Percentiles rank a stretch among this genome's conserved stretches.
phyloP scores from a whole-genome alignment of 1,140 invertebrate genomes.

The Sminthurides bifidus region DNA sequence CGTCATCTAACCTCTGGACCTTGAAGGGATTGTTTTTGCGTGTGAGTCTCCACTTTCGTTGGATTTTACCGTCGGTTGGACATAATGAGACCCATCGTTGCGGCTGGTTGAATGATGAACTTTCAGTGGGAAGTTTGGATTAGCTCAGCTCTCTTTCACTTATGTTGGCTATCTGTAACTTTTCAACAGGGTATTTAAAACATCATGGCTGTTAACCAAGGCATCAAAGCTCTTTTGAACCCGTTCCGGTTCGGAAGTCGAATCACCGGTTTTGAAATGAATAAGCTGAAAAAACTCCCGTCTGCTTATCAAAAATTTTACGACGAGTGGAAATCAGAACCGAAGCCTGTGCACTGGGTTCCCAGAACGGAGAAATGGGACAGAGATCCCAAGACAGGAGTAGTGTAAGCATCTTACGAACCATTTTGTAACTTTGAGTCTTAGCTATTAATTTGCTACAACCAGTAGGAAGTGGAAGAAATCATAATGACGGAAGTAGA shows the following conservation, averaged over 20 bases:
- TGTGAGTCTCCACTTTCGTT: too few species aligned
- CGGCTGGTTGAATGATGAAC: too few species aligned
- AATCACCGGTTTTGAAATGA: not conserved
- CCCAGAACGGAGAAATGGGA: slow-evolving; percentile 59
- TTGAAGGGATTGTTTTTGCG: too few species aligned
- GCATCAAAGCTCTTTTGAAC: not conserved
- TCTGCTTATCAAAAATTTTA: slow-evolving; percentile 79
- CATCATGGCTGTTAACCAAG: too few species aligned
- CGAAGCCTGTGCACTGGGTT: slow-evolving; percentile 73
- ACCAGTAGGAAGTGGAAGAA: not conserved
- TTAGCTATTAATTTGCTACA: not conserved
- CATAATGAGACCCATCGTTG: too few species aligned
- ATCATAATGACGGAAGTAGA: too few species aligned
- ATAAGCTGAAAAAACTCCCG: slow-evolving; percentile 45
- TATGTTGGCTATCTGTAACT: too few species aligned
- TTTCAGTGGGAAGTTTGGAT: too few species aligned
- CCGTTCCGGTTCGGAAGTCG: not conserved
- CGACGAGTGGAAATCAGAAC: slow-evolving; percentile 62
- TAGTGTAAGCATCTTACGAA: slow-evolving; percentile 42
- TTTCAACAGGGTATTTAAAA: too few species aligned
- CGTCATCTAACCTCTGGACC: too few species aligned
- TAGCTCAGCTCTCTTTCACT: too few species aligned
- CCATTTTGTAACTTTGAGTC: not conserved
- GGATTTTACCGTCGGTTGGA: too few species aligned
- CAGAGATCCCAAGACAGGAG: slow-evolving; percentile 55